Conservation (phyloP, 35 echinoderm and acorn worm species). For the Nesometra sesokonis region DNA sequence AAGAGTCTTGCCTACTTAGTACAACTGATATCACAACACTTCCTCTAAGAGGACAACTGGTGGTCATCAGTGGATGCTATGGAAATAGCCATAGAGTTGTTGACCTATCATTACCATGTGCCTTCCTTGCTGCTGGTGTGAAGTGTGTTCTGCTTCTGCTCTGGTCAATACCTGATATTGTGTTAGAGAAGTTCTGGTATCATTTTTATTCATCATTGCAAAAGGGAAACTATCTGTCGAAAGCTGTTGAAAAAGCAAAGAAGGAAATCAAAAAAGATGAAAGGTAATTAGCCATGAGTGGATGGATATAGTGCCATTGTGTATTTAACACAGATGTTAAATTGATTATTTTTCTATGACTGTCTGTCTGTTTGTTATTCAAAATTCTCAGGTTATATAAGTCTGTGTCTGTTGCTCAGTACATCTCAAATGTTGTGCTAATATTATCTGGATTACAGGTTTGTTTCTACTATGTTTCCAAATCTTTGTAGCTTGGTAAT, state of each 20-base stretch:
- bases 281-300: too few species aligned
- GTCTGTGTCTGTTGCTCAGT: too few species aligned
- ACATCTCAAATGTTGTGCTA: too few species aligned
- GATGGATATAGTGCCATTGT: too few species aligned
- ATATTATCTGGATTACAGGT: too few species aligned
- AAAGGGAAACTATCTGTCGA: constrained; percentile 34
- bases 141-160: constrained; percentile 49
- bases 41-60: constrained; percentile 45
- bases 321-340: too few species aligned
- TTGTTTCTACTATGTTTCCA: too few species aligned
- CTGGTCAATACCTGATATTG: constrained; percentile 53
- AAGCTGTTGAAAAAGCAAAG: constrained; percentile 62
- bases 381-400: too few species aligned
- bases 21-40: constrained; percentile 47
- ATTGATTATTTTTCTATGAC: too few species aligned
- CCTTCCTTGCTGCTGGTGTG: constrained; percentile 72
- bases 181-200: constrained; percentile 74
- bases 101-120: constrained; percentile 43
- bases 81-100: constrained; percentile 58
- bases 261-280: constrained; percentile 34
- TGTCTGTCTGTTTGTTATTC: too few species aligned
- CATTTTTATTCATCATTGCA: constrained; percentile 71
- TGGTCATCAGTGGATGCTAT: constrained; percentile 76
- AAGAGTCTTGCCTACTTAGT: constrained; percentile 38
- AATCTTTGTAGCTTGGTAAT: too few species aligned